Conservation (phyloP, 2,797 vertebrate species). For the Catamblyrhynchus diadema region DNA sequence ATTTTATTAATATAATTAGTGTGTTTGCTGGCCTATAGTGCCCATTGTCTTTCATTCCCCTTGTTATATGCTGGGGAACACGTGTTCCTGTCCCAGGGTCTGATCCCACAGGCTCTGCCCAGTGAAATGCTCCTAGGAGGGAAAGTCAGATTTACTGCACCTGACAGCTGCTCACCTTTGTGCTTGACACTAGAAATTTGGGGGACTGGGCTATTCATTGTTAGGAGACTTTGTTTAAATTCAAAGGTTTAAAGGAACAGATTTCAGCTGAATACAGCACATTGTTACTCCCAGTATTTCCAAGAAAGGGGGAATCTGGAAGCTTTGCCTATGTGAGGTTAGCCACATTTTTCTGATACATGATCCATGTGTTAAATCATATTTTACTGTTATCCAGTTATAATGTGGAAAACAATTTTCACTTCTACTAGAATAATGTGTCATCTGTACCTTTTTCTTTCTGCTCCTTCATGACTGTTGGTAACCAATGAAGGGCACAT, state of each 20-base stretch:
- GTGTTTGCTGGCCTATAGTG: conserved; percentile 30
- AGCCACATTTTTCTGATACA: neutral
- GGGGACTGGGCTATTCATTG: neutral
- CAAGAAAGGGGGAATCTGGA: neutral
- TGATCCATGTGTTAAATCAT: neutral
- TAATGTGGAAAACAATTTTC: neutral
- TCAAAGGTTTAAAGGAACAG: neutral
- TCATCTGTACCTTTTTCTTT: neutral
- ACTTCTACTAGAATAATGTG: neutral
- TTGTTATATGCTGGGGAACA: neutral
- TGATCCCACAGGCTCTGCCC: neutral
- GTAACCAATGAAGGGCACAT: accelerated
- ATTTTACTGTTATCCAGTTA: neutral
- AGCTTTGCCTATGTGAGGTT: neutral
- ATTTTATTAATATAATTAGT: conserved; percentile 71
- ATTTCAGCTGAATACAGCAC: neutral
- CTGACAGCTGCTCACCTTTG: neutral
- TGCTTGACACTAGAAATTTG: neutral
- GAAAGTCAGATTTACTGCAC: neutral
- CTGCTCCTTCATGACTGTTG: neutral
- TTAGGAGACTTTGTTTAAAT: neutral
- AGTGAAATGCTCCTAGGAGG: neutral
- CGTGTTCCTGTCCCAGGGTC: neutral
- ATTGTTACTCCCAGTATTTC: neutral
- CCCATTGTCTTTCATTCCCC: conserved; percentile 1